Evolutionary conservation across 92 coral and sea anemone genomes (phyloP), one percentile per base, ranked within the genome.

Genomic region (Bergia puertoricense): DNA sequence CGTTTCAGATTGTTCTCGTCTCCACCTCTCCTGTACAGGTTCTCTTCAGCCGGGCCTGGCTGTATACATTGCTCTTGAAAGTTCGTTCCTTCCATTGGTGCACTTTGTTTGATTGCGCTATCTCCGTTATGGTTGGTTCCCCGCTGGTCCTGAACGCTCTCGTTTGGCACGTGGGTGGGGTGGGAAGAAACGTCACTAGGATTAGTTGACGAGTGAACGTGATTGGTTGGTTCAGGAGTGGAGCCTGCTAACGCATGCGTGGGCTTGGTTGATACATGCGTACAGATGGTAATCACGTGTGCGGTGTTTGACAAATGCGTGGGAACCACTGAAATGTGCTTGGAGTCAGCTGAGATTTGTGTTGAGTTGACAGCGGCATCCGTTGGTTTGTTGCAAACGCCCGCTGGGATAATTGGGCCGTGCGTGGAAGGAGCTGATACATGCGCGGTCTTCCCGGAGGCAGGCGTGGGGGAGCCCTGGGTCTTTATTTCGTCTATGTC

Each of bases 401-500:
- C 23, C 10, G 67, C 4, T 30, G 46, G 18, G 18, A 37, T 13
- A 16, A 20, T 0, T 56, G 48, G 15, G 13, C 5, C 72, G 18
- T 57, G 43, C 65, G 85, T 39, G 10, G 43, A 3, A 73, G 68
- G 37, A 80, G 71, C 30, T 37, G 85, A 80, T 3, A 67, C 73
- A 6, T 36, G 15, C 36, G 72, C 57, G 39, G 72, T 45, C 65
- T 45, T 46, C 67, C 50, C 71, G 23, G 79, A 16, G 11, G 46
- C 51, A 16, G 4, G 79, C 48, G 44, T 18, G 77, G 46, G 13
- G 36, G 20, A 71, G 46, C 45, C 30, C 8, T 56, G 85, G 41
- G 22, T 69, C 66, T 54, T 48, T 66, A 69, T 36, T 46, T 84
- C 87, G 79, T 84, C 87, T 84, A 79, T 84, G 87, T 71, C 87